Evolutionary conservation across 2,113 vertebrate species (phyloP), one percentile per base, ranked within the genome.

Genomic region (Furnarius figulus): DNA sequence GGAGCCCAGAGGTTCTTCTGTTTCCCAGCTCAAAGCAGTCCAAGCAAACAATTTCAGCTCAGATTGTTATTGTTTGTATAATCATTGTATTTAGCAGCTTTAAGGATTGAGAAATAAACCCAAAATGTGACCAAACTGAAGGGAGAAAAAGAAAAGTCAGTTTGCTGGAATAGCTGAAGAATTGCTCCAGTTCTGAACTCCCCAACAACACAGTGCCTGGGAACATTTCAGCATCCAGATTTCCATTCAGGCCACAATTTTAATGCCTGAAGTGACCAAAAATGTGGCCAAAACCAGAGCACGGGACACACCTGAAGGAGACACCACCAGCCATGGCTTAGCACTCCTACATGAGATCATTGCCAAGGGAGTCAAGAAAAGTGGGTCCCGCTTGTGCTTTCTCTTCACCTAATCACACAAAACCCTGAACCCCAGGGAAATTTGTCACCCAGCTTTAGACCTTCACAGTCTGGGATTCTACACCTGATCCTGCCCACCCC

Each of bases 401-500:
- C 27, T 90, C 24, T 44, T 79, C 37, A 42, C 2, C 8, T 35
- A 40, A 16, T 52, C 62, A 56, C 17, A 72, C 7, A 49, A 52
- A 88, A 3, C 17, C 16, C 56, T 33, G 23, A 70, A 56, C 25
- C 11, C 12, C 63, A 39, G 35, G 9, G 49, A 56, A 84, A 65
- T 61, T 15, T 66, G 8, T 39, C 27, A 39, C 12, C 8, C 27
- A 42, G 20, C 12, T 67, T 25, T 22, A 47, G 40, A 42, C 4
- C 24, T 30, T 47, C 17, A 13, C 0, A 0, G 1, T 3, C 27
- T 23, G 37, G 21, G 6, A 16, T 84, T 61, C 44, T 33, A 21
- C 16, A 84, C 8, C 40, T 61, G 47, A 58, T 17, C 10, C 13
- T 22, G 23, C 19, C 40, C 76, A 20, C 27, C 27, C 21, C 9